Conservation (phyloP, 2,797 vertebrate species). For the Malacoraja senta region DNA sequence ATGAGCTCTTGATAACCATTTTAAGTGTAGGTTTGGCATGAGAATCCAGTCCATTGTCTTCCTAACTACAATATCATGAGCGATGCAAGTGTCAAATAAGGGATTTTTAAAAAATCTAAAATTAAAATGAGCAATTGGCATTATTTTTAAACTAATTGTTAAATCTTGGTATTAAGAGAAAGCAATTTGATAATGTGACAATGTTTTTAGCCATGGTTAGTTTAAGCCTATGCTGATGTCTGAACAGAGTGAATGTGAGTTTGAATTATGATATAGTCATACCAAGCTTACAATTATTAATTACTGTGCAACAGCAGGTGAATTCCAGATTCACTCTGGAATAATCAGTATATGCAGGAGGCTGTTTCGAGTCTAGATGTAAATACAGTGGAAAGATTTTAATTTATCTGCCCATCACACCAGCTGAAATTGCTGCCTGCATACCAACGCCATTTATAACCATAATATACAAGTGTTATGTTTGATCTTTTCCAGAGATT, state of each 20-base stretch:
- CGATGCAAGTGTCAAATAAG: not conserved
- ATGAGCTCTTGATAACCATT: too few relatives aligned
- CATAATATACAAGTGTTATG: not conserved
- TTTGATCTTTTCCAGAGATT: too few relatives aligned
- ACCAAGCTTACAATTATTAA: not conserved
- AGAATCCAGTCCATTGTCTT: not conserved
- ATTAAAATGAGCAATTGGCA: not conserved
- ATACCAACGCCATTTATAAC: not conserved
- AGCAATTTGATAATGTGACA: too few relatives aligned
- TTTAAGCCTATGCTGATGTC: too few relatives aligned
- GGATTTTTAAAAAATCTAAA: not conserved
- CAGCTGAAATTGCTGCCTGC: not conserved
- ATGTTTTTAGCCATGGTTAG: too few relatives aligned
- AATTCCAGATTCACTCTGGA: not conserved
- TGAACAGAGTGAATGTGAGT: too few relatives aligned
- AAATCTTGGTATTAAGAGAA: too few relatives aligned
- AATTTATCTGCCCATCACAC: not conserved
- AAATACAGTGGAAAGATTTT: not conserved
- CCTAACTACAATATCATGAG: not conserved
- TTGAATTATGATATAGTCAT: not conserved
- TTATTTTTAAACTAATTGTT: too few relatives aligned
- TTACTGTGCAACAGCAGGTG: not conserved
- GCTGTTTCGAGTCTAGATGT: not conserved
- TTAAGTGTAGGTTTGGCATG: not conserved
- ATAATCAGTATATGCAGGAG: not conserved